A percentile compares a stretch with the other conserved stretches of the same genome.
Evolutionary conservation across 1,140 invertebrate genomes (phyloP).

Genomic region (Temnothorax curvispinosus): DNA sequence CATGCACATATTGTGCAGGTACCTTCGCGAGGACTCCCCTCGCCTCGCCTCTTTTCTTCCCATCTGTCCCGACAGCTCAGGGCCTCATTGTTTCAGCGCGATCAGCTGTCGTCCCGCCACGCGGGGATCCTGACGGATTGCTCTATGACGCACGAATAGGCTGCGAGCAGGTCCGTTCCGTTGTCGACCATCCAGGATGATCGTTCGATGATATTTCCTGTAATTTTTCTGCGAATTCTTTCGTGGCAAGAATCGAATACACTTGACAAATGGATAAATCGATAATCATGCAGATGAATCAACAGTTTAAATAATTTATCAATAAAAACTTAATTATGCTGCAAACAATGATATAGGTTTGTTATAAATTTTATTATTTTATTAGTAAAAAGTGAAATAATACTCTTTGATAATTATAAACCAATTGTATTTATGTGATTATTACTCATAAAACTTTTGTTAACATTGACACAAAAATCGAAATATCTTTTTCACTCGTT

Average conservation of each 20-base stretch:
- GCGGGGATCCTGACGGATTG: slow-evolving; percentile 29
- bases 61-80: slow-evolving; percentile 32
- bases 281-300: not conserved
- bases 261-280: not conserved
- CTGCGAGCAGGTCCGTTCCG: not conserved
- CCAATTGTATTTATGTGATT: not conserved
- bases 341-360: not conserved
- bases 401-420: not conserved
- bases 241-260: not conserved
- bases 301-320: not conserved
- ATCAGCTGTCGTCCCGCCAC: slow-evolving; percentile 74
- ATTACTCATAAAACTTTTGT: slow-evolving; percentile 1
- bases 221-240: slow-evolving; percentile 28
- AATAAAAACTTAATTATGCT: not conserved
- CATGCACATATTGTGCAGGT: slow-evolving; percentile 70
- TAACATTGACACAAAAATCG: not conserved
- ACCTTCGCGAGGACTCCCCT: slow-evolving; percentile 37
- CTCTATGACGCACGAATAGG: not conserved
- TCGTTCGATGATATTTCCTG: slow-evolving; percentile 7
- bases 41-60: not conserved
- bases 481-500: not conserved
- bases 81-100: slow-evolving; percentile 77
- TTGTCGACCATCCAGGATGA: slow-evolving; percentile 17
- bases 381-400: not conserved
- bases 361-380: not conserved